These are phyloP conservation scores for Gymnothorax reevesii DNA, from an alignment of 2,797 vertebrate genomes.

Conservation along the genomic window DNA sequence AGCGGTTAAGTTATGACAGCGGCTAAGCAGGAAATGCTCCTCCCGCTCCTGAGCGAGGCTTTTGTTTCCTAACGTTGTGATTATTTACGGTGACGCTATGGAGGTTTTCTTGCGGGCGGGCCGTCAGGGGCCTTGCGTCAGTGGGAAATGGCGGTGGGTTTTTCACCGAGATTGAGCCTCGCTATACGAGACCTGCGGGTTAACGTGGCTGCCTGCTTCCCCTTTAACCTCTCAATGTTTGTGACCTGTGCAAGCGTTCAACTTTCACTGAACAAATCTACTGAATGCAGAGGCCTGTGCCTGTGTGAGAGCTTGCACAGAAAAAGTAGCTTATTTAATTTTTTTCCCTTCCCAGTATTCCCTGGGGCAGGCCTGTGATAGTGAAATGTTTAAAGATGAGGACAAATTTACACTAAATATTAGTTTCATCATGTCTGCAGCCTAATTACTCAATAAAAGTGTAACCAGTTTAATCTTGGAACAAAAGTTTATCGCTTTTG, in stretches of 20 bases:
- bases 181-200: background rate
- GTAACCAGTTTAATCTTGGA: no score
- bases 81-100: slow-evolving; percentile 66
- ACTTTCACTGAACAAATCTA: background rate
- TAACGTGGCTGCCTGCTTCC: background rate
- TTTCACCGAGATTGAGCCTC: background rate
- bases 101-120: slow-evolving; percentile 31
- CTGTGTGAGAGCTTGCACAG: background rate
- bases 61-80: slow-evolving; percentile 72
- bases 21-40: slow-evolving; percentile 64
- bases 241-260: background rate
- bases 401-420: no score
- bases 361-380: background rate
- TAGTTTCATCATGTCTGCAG: no score
- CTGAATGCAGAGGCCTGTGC: background rate
- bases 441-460: no score
- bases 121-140: slow-evolving; percentile 57
- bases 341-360: background rate
- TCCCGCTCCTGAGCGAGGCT: slow-evolving; percentile 54
- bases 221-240: background rate
- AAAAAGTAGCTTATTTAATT: background rate
- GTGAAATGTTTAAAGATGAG: background rate
- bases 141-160: slow-evolving; percentile 72
- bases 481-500: no score
- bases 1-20: slow-evolving; percentile 56